phyloP scores from a whole-genome alignment of 2,113 vertebrate species.

The Gracilinanus agilis region DNA sequence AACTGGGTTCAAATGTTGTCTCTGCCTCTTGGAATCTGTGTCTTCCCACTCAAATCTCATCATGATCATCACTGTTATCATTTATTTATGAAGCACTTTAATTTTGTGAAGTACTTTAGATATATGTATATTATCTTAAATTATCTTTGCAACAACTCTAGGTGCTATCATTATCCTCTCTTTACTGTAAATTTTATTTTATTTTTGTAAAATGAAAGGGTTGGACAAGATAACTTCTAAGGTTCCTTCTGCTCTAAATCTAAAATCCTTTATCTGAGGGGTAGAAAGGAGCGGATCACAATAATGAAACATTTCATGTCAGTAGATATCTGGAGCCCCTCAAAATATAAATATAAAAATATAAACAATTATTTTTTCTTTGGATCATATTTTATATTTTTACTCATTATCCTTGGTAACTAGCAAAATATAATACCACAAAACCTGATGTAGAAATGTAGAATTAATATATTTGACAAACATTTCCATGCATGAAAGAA shows the following conservation, averaged over 20 bases:
- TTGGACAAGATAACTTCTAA: not conserved
- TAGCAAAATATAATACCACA: not conserved
- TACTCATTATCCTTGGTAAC: not conserved
- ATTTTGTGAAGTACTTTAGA: no score
- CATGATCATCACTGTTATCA: no score
- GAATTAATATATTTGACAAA: not conserved
- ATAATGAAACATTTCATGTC: not conserved
- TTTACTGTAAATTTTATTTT: not conserved
- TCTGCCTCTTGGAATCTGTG: not conserved
- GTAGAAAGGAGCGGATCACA: not conserved
- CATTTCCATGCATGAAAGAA: not conserved
- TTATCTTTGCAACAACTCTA: no score
- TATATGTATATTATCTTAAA: no score
- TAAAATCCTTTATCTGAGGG: not conserved
- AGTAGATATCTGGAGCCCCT: not conserved
- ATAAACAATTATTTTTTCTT: not conserved
- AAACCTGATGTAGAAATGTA: not conserved
- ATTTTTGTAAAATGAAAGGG: not conserved
- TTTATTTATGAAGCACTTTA: no score
- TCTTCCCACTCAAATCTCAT: no score
- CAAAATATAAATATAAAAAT: not conserved
- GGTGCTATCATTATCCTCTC: not conserved
- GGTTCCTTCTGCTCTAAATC: not conserved
- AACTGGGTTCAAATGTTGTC: not conserved
- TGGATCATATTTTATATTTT: not conserved